Conservation (phyloP, 2,113 vertebrate genomes). For the Cyanoliseus patagonus region DNA sequence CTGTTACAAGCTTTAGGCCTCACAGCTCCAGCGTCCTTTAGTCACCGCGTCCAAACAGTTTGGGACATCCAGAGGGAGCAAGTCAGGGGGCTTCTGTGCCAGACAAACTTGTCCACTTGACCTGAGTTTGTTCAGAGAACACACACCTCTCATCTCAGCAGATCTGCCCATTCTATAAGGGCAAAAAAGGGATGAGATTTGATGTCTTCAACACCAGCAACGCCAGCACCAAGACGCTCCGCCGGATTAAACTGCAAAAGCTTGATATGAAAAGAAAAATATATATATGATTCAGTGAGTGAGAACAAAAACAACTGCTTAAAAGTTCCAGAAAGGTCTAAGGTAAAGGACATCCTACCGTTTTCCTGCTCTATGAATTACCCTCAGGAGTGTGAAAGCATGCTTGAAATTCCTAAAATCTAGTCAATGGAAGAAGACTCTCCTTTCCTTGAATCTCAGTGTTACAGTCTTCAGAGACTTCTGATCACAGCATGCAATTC, state of each 20-base stretch:
- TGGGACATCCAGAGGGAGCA: not conserved
- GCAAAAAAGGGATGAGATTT: slow-evolving; percentile 96
- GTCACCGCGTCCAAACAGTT: not conserved
- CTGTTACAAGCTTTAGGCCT: not conserved
- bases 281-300: slow-evolving; percentile 39
- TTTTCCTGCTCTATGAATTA: slow-evolving; percentile 45
- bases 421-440: slow-evolving; percentile 53
- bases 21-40: not conserved
- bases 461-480: slow-evolving; percentile 59
- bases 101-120: not conserved
- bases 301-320: slow-evolving; percentile 57
- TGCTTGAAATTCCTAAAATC: slow-evolving; percentile 57
- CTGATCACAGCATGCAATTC: slow-evolving; percentile 66
- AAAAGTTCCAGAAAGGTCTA: slow-evolving; percentile 63
- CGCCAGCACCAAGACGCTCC: slow-evolving; percentile 92
- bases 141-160: slow-evolving; percentile 57
- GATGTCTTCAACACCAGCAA: slow-evolving; percentile 93
- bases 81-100: slow-evolving; percentile 6
- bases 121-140: slow-evolving; percentile 19
- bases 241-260: slow-evolving; percentile 94
- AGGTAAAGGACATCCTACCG: slow-evolving; percentile 61
- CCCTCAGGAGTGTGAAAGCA: slow-evolving; percentile 56
- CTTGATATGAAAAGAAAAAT: slow-evolving; percentile 71
- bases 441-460: slow-evolving; percentile 49
- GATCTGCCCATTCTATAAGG: slow-evolving; percentile 84